Conservation (phyloP, 2,797 vertebrate species). For the Poeciliopsis presidionis region DNA sequence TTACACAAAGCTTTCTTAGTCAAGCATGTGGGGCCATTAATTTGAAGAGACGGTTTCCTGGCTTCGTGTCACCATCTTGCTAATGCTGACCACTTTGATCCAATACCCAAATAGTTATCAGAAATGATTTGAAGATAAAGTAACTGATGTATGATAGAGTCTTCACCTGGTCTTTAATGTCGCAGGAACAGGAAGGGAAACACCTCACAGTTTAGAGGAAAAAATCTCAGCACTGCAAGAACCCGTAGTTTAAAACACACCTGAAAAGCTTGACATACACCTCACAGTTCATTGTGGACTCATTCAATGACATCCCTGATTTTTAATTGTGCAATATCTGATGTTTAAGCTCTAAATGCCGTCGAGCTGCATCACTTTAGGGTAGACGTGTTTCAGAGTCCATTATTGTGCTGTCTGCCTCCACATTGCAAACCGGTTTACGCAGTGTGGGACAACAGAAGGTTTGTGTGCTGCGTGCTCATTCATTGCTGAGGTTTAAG, state of each 20-base stretch:
- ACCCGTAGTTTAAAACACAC: no score
- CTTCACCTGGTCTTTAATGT: neutral
- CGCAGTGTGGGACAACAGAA: slow-evolving; percentile 49
- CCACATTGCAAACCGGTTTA: slow-evolving; percentile 43
- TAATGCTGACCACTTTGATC: slow-evolving; percentile 13
- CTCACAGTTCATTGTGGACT: neutral
- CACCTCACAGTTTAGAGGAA: neutral
- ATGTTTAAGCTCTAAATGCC: neutral
- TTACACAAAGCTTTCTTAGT: neutral
- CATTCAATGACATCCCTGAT: neutral
- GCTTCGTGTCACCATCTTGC: slow-evolving; percentile 33
- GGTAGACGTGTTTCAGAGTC: slow-evolving; percentile 3
- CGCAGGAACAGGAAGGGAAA: neutral
- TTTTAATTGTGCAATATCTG: neutral
- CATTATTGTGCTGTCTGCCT: slow-evolving; percentile 15
- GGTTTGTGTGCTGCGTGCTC: slow-evolving; percentile 66
- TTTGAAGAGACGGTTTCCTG: slow-evolving; percentile 21
- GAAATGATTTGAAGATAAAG: slow-evolving; percentile 9
- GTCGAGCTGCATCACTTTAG: neutral
- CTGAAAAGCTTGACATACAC: neutral
- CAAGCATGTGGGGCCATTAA: slow-evolving; percentile 9
- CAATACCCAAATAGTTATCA: slow-evolving; percentile 17
- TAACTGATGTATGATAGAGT: slow-evolving; percentile 1
- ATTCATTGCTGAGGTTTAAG: slow-evolving; percentile 77
- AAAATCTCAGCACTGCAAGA: neutral